Evolutionary conservation across 2,888 invertebrate species (phyloP), one percentile per base, ranked within the genome.

Genomic region (Phorcus lineatus): DNA sequence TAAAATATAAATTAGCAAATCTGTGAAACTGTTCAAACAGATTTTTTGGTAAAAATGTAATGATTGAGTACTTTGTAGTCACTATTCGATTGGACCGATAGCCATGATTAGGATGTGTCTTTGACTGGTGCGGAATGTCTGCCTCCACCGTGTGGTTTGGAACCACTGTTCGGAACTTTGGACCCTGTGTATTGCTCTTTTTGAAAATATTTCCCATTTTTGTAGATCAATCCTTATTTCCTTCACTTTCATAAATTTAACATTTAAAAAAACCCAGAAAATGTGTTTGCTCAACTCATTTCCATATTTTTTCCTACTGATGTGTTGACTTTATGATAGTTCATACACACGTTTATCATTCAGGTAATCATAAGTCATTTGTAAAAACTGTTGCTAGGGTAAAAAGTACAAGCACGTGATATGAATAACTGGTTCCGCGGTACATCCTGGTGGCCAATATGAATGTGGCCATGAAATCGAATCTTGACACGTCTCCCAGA

Each of bases 21-120:
- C 99, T 95, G 94, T 98, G 98, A 93, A 99, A 98, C 94, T 99
- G 99, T 94, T 99, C 98, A 93, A 98, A 95, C 83, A 99, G 94
- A 94, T 99, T 99, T 94, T 98, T 97, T 81, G 99, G 98, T 91
- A 99, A 94, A 94, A 99, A 99, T 88, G 97, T 98, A 86, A 98
- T 94, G 82, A 97, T 92, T 31, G 98, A 98, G 93, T 99, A 99
- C 94, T 99, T 91, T 9, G 92, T 92, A n/a, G 93, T 92, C 86
- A 90, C 90, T 54, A 92, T 90, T 78, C 84, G 82, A 78, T 91
- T 91, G 40, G 86, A 82, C 24, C 81, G 82, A 77, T 85, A 89
- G 17, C 85, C 86, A 75, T 86, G 79, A 76, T 91, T 91, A 66
- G 91, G 91, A 81, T 91, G 91, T 3, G 76, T 79, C 79, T 88